A percentile compares a stretch with the other conserved stretches of the same genome.
These are phyloP conservation scores for Conus ventricosus DNA, from an alignment of 1,140 invertebrate species.

Conservation along the genomic window DNA sequence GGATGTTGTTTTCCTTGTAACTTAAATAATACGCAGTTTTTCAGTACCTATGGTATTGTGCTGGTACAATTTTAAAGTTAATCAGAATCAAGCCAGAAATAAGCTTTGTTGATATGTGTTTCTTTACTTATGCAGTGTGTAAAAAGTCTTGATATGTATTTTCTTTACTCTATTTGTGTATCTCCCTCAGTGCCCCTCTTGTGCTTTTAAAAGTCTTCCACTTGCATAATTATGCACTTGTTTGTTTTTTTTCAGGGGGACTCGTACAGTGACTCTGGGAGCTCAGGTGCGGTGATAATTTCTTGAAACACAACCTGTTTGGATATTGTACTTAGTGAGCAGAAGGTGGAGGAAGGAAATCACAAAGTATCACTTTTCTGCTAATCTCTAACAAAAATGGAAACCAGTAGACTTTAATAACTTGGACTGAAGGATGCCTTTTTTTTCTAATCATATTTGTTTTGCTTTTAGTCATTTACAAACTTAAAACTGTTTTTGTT, in stretches of 20 bases:
- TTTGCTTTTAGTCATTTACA: too few relatives aligned
- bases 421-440: background rate
- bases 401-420: background rate
- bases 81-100: too few relatives aligned
- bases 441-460: background rate
- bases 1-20: too few relatives aligned
- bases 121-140: too few relatives aligned
- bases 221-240: background rate
- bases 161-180: too few relatives aligned
- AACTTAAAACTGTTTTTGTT: too few relatives aligned
- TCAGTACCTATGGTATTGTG: too few relatives aligned
- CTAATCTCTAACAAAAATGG: background rate
- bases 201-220: background rate
- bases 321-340: background rate
- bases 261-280: conserved; percentile 16
- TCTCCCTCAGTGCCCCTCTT: too few relatives aligned
- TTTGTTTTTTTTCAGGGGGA: conserved; percentile 21
- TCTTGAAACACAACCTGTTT: background rate
- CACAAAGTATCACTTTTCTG: background rate
- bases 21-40: too few relatives aligned
- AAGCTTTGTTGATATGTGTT: background rate
- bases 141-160: too few relatives aligned
- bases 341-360: background rate
- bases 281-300: conserved; percentile 21
- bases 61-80: too few relatives aligned